Conservation (phyloP, 92 coral and sea anemone species). For the Montipora capitata region DNA sequence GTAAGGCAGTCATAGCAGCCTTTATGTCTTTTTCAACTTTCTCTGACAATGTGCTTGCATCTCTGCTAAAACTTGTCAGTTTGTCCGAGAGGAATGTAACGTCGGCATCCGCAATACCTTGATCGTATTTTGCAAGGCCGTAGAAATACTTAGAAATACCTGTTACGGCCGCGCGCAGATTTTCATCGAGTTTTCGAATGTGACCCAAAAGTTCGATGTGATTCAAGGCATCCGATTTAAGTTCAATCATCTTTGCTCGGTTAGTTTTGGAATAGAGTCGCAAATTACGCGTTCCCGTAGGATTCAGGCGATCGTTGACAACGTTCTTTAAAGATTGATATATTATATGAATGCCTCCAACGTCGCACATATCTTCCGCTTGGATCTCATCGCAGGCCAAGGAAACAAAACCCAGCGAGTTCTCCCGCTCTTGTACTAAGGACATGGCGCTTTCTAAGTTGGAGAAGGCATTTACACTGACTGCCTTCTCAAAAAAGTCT, state of each 20-base stretch:
- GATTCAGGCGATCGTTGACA: constrained; percentile 25
- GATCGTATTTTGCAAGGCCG: constrained; percentile 73
- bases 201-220: constrained; percentile 54
- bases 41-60: constrained; percentile 33
- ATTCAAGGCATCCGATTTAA: constrained; percentile 11
- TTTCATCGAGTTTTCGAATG: constrained; percentile 57
- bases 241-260: constrained; percentile 51
- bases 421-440: constrained; percentile 48
- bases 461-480: constrained; percentile 47
- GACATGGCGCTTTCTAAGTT: constrained; percentile 41
- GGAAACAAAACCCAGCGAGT: constrained; percentile 34
- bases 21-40: constrained; percentile 62
- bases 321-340: constrained; percentile 46
- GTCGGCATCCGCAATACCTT: constrained; percentile 70
- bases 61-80: constrained; percentile 36
- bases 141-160: constrained; percentile 61
- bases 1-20: constrained; percentile 40
- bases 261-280: constrained; percentile 47
- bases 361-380: constrained; percentile 53
- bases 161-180: constrained; percentile 39
- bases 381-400: constrained; percentile 63
- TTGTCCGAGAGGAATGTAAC: constrained; percentile 65
- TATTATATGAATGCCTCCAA: constrained; percentile 62
- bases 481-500: constrained; percentile 58
- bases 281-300: constrained; percentile 57